phyloP scores from a whole-genome alignment of 2,888 invertebrate genomes.

The Trichopria drosophilae region DNA sequence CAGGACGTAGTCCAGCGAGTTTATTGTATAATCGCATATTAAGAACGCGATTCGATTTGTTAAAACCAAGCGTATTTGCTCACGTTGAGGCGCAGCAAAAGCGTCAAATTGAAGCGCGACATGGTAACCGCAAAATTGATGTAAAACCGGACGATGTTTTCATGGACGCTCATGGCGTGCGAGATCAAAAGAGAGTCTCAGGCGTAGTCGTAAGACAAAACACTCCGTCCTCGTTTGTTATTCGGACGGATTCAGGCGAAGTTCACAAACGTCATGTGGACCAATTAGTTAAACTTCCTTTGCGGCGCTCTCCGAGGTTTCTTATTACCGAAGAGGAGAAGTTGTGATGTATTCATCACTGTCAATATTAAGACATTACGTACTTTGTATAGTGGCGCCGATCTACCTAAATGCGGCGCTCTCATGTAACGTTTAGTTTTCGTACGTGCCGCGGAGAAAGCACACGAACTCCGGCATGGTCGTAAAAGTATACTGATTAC shows the following conservation, averaged over 20 bases:
- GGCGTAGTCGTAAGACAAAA: conserved; percentile 20
- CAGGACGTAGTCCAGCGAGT: not conserved
- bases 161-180: conserved; percentile 13
- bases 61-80: conserved; percentile 4
- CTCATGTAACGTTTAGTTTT: no score
- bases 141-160: conserved; percentile 12
- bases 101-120: conserved; percentile 17
- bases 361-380: no score
- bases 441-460: no score
- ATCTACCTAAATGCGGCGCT: no score
- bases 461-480: no score
- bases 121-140: conserved; percentile 7
- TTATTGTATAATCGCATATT: not conserved
- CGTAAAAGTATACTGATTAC: no score
- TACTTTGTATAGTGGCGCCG: no score
- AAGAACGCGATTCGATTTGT: conserved; percentile 2
- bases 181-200: conserved; percentile 10
- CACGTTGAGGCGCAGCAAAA: conserved; percentile 18
- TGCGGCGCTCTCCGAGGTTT: conserved; percentile 14
- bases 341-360: conserved; percentile 26
- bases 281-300: conserved; percentile 16
- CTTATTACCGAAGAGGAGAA: conserved; percentile 16
- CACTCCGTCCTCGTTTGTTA: conserved; percentile 21
- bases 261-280: conserved; percentile 22
- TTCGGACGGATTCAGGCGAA: conserved; percentile 12